A percentile compares a stretch with the other conserved stretches of the same genome.
Evolutionary conservation across 2,888 invertebrate genomes (phyloP).

Genomic region (Drosophila prostipennis): DNA sequence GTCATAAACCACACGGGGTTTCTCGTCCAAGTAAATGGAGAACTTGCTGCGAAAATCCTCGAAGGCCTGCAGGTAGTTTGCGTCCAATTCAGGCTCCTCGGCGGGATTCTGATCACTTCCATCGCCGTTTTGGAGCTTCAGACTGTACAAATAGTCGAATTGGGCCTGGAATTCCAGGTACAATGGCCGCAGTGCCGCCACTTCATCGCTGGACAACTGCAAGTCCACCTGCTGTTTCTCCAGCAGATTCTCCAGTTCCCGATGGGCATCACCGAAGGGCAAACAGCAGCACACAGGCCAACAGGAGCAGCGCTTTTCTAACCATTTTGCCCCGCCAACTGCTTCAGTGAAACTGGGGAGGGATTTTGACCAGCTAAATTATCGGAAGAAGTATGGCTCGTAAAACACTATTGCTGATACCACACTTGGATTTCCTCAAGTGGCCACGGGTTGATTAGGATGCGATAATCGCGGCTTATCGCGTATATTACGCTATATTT

Average conservation of each 20-base stretch:
- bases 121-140: conserved; percentile 45
- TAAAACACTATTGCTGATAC: conserved; percentile 53
- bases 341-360: conserved; percentile 46
- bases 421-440: conserved; percentile 63
- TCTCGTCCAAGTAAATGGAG: conserved; percentile 30
- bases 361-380: conserved; percentile 18
- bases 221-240: conserved; percentile 57
- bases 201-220: conserved; percentile 57
- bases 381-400: conserved; percentile 34
- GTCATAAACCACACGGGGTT: conserved; percentile 61
- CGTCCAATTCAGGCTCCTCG: conserved; percentile 37
- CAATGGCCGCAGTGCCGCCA: conserved; percentile 65
- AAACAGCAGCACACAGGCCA: conserved; percentile 31
- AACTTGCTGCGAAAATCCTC: conserved; percentile 59
- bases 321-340: conserved; percentile 38
- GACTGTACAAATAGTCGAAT: conserved; percentile 62
- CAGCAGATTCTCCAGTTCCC: conserved; percentile 52
- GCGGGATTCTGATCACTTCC: conserved; percentile 30
- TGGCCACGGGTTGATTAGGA: conserved; percentile 48
- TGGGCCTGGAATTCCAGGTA: conserved; percentile 71
- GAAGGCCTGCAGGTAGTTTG: conserved; percentile 43
- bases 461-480: conserved; percentile 59
- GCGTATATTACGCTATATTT: conserved; percentile 23
- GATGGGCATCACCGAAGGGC: conserved; percentile 35
- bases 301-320: conserved; percentile 37